Evolutionary conservation across 2,113 vertebrate genomes (phyloP).

Genomic region (Oncorhynchus tshawytscha): DNA sequence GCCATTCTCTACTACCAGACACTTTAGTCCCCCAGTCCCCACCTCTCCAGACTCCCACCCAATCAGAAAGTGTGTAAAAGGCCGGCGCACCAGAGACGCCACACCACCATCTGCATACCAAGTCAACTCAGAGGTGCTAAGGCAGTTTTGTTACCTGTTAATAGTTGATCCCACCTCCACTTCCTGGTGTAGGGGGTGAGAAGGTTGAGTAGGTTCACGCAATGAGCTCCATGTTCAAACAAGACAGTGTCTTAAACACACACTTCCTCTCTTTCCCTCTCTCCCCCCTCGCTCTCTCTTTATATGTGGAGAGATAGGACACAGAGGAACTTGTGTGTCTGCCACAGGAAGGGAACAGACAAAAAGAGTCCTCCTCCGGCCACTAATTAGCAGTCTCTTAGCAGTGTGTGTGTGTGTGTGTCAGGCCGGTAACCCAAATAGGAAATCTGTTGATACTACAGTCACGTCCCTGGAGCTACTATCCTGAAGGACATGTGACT

Average conservation of each 20-base stretch:
- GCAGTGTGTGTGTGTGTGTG: background rate
- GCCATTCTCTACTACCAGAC: too few species aligned
- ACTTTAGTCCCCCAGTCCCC: background rate
- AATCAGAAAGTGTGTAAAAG: background rate
- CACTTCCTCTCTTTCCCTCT: slow-evolving; percentile 10
- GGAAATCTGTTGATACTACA: slow-evolving; percentile 30
- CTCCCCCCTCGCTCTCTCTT: slow-evolving; percentile 13
- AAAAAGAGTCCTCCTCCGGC: slow-evolving; percentile 64
- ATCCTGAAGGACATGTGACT: slow-evolving; percentile 13
- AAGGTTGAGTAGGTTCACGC: background rate
- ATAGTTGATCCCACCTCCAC: slow-evolving; percentile 5
- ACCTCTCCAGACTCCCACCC: background rate
- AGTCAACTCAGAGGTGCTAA: background rate
- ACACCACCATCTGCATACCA: background rate
- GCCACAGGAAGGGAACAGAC: slow-evolving; percentile 72
- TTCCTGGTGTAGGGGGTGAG: background rate
- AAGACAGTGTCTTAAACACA: slow-evolving; percentile 16
- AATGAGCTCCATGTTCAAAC: background rate
- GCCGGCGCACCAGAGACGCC: background rate
- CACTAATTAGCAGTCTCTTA: slow-evolving; percentile 68
- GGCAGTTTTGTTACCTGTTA: slow-evolving; percentile 42
- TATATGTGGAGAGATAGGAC: slow-evolving; percentile 66
- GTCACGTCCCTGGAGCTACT: slow-evolving; percentile 31
- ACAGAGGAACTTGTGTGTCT: slow-evolving; percentile 72
- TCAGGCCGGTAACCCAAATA: slow-evolving; percentile 34